These are phyloP conservation scores for Pterocles orientalis DNA, from an alignment of 2,113 vertebrate genomes.

Conservation along the genomic window DNA sequence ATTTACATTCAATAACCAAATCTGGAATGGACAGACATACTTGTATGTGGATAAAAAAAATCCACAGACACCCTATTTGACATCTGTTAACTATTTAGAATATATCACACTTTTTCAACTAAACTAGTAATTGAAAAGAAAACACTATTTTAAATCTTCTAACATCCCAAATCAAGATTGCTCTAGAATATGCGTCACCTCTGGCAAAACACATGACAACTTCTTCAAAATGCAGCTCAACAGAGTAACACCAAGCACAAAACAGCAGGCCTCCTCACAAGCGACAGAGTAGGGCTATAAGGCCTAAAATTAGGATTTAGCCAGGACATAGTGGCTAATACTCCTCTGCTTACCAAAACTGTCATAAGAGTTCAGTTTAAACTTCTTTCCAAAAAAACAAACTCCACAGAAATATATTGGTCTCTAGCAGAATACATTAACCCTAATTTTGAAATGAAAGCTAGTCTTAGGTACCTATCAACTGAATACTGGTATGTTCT, in stretches of 20 bases:
- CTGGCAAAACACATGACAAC: neutral
- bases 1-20: neutral
- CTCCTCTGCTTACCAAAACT: neutral
- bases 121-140: neutral
- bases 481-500: neutral
- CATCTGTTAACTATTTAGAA: neutral
- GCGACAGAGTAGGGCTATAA: neutral
- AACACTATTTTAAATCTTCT: neutral
- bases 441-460: neutral
- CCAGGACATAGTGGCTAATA: neutral
- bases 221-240: neutral
- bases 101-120: neutral
- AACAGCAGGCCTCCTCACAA: neutral
- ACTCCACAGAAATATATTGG: neutral
- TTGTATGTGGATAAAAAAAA: neutral
- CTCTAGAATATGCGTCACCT: neutral
- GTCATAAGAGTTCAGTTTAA: rapidly evolving
- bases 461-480: neutral
- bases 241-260: neutral
- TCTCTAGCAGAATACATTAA: neutral
- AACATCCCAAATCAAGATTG: neutral
- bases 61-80: neutral
- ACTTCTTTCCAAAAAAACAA: rapidly evolving
- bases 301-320: neutral
- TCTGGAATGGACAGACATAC: neutral